A percentile compares a stretch with the other conserved stretches of the same genome.
phyloP scores from a whole-genome alignment of 1,140 invertebrate genomes.

The Drosophila saltans region DNA sequence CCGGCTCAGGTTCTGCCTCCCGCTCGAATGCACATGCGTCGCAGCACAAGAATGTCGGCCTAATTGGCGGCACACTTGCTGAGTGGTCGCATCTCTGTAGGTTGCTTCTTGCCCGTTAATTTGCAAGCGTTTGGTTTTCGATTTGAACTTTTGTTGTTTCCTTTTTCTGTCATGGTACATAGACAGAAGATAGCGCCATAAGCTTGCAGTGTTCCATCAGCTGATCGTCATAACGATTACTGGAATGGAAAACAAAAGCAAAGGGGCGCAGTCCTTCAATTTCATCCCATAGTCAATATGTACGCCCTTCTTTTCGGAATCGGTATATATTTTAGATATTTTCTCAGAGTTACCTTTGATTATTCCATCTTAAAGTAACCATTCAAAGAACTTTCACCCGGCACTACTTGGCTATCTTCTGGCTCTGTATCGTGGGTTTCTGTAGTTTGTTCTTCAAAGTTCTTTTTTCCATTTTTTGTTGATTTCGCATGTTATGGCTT shows the following conservation, averaged over 20 bases:
- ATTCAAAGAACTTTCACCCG: no score
- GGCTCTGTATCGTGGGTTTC: background rate
- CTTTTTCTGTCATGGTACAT: slow-evolving; percentile 27
- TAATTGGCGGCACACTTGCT: slow-evolving; percentile 71
- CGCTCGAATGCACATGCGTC: slow-evolving; percentile 54
- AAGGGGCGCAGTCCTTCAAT: no score
- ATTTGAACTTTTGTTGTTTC: slow-evolving; percentile 31
- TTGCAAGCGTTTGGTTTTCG: slow-evolving; percentile 49
- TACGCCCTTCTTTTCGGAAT: no score
- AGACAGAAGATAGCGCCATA: slow-evolving; percentile 4
- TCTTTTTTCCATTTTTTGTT: background rate
- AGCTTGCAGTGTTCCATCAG: background rate
- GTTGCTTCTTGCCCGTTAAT: slow-evolving; percentile 73
- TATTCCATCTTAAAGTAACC: no score
- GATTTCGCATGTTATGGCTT: slow-evolving; percentile 41
- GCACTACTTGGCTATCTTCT: background rate
- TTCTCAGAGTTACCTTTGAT: no score
- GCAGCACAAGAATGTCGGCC: slow-evolving; percentile 77
- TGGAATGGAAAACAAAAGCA: no score
- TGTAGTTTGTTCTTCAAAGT: background rate
- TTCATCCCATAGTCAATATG: no score
- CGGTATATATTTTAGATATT: no score
- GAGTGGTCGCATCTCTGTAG: slow-evolving; percentile 83
- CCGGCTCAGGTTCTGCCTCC: slow-evolving; percentile 70
- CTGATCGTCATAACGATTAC: no score